Base-by-base conservation (phyloP, 2,113 vertebrate genomes). In the Clarias magur region DNA sequence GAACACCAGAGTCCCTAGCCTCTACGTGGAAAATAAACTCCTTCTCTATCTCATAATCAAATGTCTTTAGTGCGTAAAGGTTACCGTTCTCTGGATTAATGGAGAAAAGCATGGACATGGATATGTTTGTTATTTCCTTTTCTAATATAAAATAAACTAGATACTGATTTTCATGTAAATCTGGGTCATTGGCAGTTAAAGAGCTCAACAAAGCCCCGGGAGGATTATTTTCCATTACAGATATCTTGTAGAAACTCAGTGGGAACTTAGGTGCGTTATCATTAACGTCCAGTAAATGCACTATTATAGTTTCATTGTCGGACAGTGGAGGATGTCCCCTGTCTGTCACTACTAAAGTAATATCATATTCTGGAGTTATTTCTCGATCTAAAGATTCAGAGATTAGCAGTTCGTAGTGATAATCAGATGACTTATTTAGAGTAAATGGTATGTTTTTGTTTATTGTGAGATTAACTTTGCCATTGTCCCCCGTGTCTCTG, bases 91-190 rank as follows among this genome's bases (percentile, higher is more conserved):
- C 90, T 25, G 91, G 91, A 57, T 91, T 91, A 82, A 97, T 95
- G 3, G 95, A 94, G 89, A 97, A 95, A 57, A 94, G 82, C 86
- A 88, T 91, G 34, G 89, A 91, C 76, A 92, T 88, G 2, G 92
- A 91, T 1, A 82, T 90, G 92, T 86, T 93, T 23, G 89, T 89
- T 48, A 88, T 80, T 65, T 92, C 92, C n/a, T 83, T 94, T 38
- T 96, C 95, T 82, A 95, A 86, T 8, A 97, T 93, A 38, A 91
- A 95, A 86, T 96, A 97, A 15, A 94, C 94, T 15, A 97, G 94
- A 60, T 88, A 93, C 42, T 95, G 92, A 0, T 96, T 96, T 83
- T 95, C 92, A n/a, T 94, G 91, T 59, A 93, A 91, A 86, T 96
- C 95, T 0, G 94, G 93, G 90, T 96, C 96, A 83, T 91, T 8